A percentile compares a stretch with the other conserved stretches of the same genome.
phyloP scores from a whole-genome alignment of 1,140 invertebrate genomes.

The Cephus cinctus region DNA sequence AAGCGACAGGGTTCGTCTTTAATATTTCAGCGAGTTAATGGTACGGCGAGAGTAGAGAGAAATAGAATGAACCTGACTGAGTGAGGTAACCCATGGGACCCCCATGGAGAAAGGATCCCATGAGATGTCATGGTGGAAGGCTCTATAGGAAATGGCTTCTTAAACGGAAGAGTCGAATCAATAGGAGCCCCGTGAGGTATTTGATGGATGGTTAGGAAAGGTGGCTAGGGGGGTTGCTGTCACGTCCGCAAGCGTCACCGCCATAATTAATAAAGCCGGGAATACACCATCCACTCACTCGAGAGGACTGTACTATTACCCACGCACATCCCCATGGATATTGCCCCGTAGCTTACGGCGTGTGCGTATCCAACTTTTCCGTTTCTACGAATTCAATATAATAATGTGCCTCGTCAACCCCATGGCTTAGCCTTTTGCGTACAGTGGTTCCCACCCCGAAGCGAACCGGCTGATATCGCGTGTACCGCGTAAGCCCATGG shows the following conservation, averaged over 20 bases:
- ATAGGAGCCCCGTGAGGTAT: slow-evolving; percentile 16
- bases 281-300: not conserved
- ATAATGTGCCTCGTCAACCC: slow-evolving; percentile 27
- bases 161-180: slow-evolving; percentile 17
- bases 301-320: not conserved
- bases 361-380: slow-evolving; percentile 22
- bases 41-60: too few relatives aligned
- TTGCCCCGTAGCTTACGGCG: not conserved
- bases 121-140: not conserved
- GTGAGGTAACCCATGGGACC: too few relatives aligned
- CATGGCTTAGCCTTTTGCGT: slow-evolving; percentile 24
- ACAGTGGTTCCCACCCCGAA: slow-evolving; percentile 21
- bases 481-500: too few relatives aligned
- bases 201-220: slow-evolving; percentile 3
- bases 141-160: not conserved
- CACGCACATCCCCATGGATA: not conserved
- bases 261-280: slow-evolving; percentile 41
- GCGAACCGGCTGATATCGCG: not conserved
- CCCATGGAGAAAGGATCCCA: not conserved
- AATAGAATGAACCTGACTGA: too few relatives aligned
- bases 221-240: slow-evolving; percentile 8
- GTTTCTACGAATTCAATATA: slow-evolving; percentile 46
- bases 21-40: too few relatives aligned
- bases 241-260: slow-evolving; percentile 1
- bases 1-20: too few relatives aligned